phyloP scores from a whole-genome alignment of 2,888 invertebrate species.

The Neoitamus cyanurus region DNA sequence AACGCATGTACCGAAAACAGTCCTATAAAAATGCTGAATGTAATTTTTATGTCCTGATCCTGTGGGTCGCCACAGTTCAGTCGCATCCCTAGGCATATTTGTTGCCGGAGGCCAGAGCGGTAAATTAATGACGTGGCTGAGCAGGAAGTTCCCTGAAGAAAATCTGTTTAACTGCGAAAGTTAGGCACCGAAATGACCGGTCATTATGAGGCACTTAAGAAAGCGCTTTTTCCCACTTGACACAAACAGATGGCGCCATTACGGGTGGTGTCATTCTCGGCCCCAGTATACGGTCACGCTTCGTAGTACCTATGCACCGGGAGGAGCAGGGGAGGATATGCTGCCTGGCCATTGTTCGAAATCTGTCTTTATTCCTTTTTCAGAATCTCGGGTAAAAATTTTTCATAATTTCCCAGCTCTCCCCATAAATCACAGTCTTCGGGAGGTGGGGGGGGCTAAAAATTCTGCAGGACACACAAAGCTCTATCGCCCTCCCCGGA shows the following conservation, averaged over 20 bases:
- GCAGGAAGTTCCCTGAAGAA: neutral
- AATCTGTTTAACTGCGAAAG: slow-evolving; percentile 41
- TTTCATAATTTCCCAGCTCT: slow-evolving; percentile 28
- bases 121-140: neutral
- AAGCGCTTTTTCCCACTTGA: slow-evolving; percentile 25
- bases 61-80: neutral
- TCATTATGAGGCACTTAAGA: slow-evolving; percentile 39
- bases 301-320: neutral
- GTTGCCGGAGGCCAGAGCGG: neutral
- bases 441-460: neutral
- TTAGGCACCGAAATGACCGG: slow-evolving; percentile 30
- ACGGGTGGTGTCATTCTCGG: slow-evolving; percentile 8
- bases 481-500: neutral
- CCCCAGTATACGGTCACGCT: neutral
- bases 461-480: neutral
- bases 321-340: neutral
- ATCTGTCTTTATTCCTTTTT: slow-evolving; percentile 11
- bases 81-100: neutral
- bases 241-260: slow-evolving; percentile 42
- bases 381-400: slow-evolving; percentile 23
- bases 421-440: slow-evolving; percentile 24
- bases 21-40: neutral
- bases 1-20: too few relatives aligned
- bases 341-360: neutral
- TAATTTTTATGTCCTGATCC: neutral